Evolutionary conservation across 2,113 vertebrate genomes (phyloP).

Genomic region (Mionectes macconnelli): DNA sequence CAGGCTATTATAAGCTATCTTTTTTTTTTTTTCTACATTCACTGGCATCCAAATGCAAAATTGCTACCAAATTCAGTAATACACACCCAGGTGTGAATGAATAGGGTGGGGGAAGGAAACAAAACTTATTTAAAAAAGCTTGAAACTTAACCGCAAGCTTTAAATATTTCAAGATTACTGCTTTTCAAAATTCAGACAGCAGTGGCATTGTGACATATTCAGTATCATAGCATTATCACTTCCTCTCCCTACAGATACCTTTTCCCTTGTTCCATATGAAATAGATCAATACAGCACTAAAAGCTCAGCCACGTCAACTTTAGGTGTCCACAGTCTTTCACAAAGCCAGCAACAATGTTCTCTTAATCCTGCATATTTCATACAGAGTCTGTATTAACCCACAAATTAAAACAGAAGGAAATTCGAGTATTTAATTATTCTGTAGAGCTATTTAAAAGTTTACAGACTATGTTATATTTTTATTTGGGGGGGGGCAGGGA

Average conservation of each 20-base stretch:
- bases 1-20: conserved; percentile 47
- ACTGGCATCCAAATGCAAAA: neutral
- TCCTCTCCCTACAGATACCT: neutral
- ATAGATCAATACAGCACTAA: neutral
- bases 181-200: neutral
- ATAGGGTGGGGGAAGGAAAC: neutral
- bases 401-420: neutral
- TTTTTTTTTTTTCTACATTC: conserved; percentile 64
- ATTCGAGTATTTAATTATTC: neutral
- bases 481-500: neutral
- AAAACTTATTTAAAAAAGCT: neutral
- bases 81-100: conserved; percentile 48
- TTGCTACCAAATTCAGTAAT: neutral
- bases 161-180: neutral
- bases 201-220: neutral
- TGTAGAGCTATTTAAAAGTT: neutral
- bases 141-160: neutral
- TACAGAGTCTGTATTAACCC: neutral
- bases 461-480: neutral
- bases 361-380: neutral
- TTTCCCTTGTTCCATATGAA: neutral
- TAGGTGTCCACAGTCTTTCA: neutral
- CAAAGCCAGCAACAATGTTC: neutral
- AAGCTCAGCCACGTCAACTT: neutral
- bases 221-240: neutral